These are phyloP conservation scores for Holothuria scabra DNA, from an alignment of 53 echinoderm and acorn worm genomes.

Conservation along the genomic window DNA sequence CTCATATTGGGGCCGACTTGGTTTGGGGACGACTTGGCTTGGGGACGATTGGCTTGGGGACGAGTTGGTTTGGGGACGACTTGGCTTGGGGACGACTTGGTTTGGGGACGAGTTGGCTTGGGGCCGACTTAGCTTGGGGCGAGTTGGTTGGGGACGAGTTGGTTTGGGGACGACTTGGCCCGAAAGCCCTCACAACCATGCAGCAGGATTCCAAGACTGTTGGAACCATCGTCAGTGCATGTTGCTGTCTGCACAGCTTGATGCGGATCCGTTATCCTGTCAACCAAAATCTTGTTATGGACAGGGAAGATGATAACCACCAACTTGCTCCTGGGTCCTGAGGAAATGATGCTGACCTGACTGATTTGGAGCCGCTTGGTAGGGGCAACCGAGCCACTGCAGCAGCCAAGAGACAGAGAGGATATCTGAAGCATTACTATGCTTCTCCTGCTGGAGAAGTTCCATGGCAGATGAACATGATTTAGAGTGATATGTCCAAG, in stretches of 20 bases:
- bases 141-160: too few relatives aligned
- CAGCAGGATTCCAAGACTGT: conserved; percentile 31
- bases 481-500: too few relatives aligned
- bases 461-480: too few relatives aligned
- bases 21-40: too few relatives aligned
- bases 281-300: conserved; percentile 1
- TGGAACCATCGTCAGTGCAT: conserved; percentile 9
- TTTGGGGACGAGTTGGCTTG: too few relatives aligned
- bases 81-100: too few relatives aligned
- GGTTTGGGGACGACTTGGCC: too few relatives aligned
- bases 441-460: conserved; percentile 52
- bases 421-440: conserved; percentile 53
- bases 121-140: too few relatives aligned
- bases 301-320: conserved; percentile 25
- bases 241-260: conserved; percentile 33
- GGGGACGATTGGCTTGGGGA: too few relatives aligned
- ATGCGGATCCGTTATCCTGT: conserved; percentile 32
- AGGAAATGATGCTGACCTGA: conserved; percentile 24
- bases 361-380: background rate
- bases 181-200: conserved; percentile 5
- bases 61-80: too few relatives aligned
- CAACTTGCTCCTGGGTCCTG: conserved; percentile 47
- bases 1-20: too few relatives aligned
- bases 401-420: conserved; percentile 52
- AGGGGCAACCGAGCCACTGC: conserved; percentile 18